phyloP scores from a whole-genome alignment of 2,113 vertebrate genomes.

The Saguinus imperator region DNA sequence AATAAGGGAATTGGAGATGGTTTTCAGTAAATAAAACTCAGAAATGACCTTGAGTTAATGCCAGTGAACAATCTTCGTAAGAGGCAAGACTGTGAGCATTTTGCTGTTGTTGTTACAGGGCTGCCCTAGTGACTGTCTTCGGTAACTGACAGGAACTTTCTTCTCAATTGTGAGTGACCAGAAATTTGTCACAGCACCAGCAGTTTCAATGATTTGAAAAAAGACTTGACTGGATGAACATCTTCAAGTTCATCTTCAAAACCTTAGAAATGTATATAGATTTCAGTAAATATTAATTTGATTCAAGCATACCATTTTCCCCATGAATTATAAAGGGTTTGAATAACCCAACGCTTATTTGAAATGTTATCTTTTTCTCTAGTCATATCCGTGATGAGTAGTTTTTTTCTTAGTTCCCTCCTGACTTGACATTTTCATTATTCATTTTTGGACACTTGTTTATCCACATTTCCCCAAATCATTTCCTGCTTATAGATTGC shows the following conservation, averaged over 20 bases:
- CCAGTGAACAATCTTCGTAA: neutral
- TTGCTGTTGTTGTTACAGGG: neutral
- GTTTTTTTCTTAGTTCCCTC: neutral
- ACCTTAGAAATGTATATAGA: neutral
- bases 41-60: neutral
- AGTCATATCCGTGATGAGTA: neutral
- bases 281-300: neutral
- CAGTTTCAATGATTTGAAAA: neutral
- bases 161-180: neutral
- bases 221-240: neutral
- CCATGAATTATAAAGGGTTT: neutral
- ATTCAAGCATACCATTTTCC: neutral
- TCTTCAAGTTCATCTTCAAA: neutral
- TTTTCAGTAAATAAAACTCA: neutral
- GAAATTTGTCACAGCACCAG: neutral
- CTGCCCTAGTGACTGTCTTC: neutral
- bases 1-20: neutral
- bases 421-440: neutral
- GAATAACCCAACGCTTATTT: neutral
- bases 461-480: neutral
- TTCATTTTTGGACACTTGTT: neutral
- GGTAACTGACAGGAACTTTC: neutral
- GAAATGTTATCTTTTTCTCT: neutral
- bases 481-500: slow-evolving; percentile 1
- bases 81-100: neutral